Base-by-base conservation (phyloP, 2,797 vertebrate species). In the Lagorchestes hirsutus region DNA sequence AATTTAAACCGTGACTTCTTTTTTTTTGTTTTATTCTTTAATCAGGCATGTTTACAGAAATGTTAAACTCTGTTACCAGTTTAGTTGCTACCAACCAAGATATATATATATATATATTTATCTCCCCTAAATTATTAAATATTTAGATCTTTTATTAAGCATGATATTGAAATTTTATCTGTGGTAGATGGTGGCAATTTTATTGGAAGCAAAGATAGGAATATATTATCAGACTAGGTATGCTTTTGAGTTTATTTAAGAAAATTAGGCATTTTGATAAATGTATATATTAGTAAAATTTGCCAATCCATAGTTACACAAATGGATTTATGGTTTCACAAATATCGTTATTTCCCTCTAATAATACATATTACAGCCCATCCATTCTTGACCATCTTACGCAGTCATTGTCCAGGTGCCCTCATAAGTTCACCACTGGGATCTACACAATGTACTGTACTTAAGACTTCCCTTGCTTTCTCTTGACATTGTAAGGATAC, bases 41-140 rank as follows among this genome's bases (percentile, higher is more conserved):
- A 87, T 90, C 55, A 94, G 28, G 91, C 16, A 54, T 10, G 12
- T 87, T 97, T 94, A 62, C 2, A 91, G 59, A 96, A 94, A 57
- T 93, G 27, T 46, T 93, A 28, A 95, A 87, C 24, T 62, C 11
- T 82, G 29, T 58, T 96, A 92, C 58, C 96, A n/a, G 55, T 95
- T 95, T 96, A 58, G 92, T 97, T 96, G 93, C 95, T 97, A 96
- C 97, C 56, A 94, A 90, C 96, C 93, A 92, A 97, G 97, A 96
- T 96, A 40, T 98, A 93, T 93, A 95, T 97, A 52, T 52, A 5
- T 52, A 52, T 52, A 52, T 52, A 52, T 46, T 98, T 94, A 87
- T 98, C 96, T 96, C 92, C 95, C 93, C 94, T 92, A 97, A 93
- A 97, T 97, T 91, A 97, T 95, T 93, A 97, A 97, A 97, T 98